Evolutionary conservation across 2,888 invertebrate species (phyloP).

Genomic region (Noctua janthe): DNA sequence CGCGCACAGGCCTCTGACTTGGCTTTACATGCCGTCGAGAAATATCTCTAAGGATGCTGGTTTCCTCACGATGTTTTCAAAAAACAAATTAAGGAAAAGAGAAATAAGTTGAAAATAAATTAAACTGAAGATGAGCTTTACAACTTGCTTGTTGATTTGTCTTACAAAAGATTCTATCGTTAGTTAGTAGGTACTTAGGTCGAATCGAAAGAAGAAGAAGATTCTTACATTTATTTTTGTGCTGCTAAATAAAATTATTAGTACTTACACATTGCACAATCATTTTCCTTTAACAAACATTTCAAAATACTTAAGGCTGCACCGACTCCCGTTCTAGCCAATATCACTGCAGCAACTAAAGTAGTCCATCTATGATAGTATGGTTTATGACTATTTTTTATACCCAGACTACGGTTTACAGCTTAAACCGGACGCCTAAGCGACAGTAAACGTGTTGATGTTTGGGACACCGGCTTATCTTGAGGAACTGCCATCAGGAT

Average conservation of each 20-base stretch:
- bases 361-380: constrained; percentile 74
- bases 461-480: constrained; percentile 65
- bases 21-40: too few relatives aligned
- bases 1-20: too few relatives aligned
- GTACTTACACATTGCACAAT: not conserved
- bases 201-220: not conserved
- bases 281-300: not conserved
- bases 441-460: constrained; percentile 75
- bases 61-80: too few relatives aligned
- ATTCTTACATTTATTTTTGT: not conserved
- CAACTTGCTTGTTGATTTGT: not conserved
- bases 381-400: constrained; percentile 78
- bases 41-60: too few relatives aligned
- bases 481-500: constrained; percentile 37
- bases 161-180: not conserved
- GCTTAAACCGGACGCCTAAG: constrained; percentile 69
- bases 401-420: constrained; percentile 76
- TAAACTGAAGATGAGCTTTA: not conserved
- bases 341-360: constrained; percentile 70
- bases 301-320: not conserved
- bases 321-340: constrained; percentile 23
- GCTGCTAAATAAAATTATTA: not conserved
- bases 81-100: too few relatives aligned
- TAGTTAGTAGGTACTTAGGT: not conserved
- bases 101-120: too few relatives aligned